phyloP scores from a whole-genome alignment of 92 coral and sea anemone genomes.

The Metridium senile region DNA sequence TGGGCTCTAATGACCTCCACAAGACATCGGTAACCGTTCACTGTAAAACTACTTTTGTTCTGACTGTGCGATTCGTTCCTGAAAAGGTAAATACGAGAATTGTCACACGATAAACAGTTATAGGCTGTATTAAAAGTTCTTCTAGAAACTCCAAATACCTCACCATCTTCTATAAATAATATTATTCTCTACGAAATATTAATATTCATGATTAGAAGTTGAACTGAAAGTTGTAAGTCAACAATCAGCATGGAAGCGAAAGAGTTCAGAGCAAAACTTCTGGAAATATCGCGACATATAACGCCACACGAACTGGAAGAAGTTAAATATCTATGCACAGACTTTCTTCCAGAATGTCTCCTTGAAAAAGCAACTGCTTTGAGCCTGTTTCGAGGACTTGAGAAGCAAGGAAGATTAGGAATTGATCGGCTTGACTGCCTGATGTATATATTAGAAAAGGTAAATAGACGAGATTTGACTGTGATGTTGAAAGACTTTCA shows the following conservation, averaged over 20 bases:
- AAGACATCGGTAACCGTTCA: no score
- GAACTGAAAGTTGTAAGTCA: no score
- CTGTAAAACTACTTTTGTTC: no score
- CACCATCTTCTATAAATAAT: no score
- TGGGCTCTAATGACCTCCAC: no score
- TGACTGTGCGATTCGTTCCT: no score
- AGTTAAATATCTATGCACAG: slow-evolving; percentile 44
- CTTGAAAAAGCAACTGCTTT: slow-evolving; percentile 21
- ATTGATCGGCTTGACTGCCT: slow-evolving; percentile 33
- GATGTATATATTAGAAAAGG: slow-evolving; percentile 15
- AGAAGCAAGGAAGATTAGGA: slow-evolving; percentile 22
- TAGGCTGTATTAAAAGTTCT: no score
- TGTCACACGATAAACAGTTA: background rate
- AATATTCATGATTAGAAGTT: background rate
- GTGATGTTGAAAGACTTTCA: slow-evolving; percentile 27
- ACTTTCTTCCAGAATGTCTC: slow-evolving; percentile 26
- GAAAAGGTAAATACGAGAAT: no score
- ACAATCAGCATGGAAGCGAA: background rate
- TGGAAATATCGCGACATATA: slow-evolving; percentile 30
- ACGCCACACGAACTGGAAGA: slow-evolving; percentile 20
- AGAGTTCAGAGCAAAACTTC: background rate
- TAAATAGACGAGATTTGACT: slow-evolving; percentile 24
- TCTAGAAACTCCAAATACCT: no score
- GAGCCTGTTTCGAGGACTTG: slow-evolving; percentile 43
- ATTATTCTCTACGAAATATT: no score